phyloP scores from a whole-genome alignment of 2,113 vertebrate species.

The Syngnathus scovelli region DNA sequence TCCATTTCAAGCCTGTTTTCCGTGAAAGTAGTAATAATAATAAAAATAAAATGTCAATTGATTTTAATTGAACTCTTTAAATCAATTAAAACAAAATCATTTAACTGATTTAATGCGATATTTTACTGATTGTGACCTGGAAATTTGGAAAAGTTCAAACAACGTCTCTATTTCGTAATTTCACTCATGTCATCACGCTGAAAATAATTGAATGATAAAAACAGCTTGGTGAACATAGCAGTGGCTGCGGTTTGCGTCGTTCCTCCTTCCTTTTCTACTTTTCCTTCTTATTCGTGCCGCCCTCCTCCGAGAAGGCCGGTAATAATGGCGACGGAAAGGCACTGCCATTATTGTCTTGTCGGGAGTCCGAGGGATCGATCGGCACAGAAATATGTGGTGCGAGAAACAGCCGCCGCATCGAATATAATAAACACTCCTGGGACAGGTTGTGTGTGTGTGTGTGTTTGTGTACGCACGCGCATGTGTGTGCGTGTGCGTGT shows the following conservation, averaged over 20 bases:
- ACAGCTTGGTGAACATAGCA: slow-evolving; percentile 5
- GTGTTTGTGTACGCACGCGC: too few relatives aligned
- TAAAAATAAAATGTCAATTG: too few relatives aligned
- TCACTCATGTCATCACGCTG: too few relatives aligned
- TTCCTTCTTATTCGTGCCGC: slow-evolving; percentile 44
- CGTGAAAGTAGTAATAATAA: too few relatives aligned
- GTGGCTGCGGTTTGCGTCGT: slow-evolving; percentile 25
- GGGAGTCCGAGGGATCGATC: slow-evolving; percentile 96
- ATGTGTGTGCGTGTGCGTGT: not conserved
- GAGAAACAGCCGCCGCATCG: slow-evolving; percentile 91
- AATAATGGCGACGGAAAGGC: slow-evolving; percentile 85
- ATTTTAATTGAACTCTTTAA: too few relatives aligned
- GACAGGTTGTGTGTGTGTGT: slow-evolving; percentile 48
- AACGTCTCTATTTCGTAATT: too few relatives aligned
- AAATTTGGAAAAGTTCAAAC: too few relatives aligned
- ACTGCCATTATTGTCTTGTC: slow-evolving; percentile 96
- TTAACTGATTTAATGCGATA: too few relatives aligned
- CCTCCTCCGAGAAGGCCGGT: slow-evolving; percentile 77
- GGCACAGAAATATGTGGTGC: slow-evolving; percentile 92
- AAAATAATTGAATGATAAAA: too few relatives aligned
- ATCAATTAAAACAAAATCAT: too few relatives aligned
- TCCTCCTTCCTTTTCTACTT: slow-evolving; percentile 54
- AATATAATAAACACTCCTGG: slow-evolving; percentile 93
- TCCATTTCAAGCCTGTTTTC: too few relatives aligned
- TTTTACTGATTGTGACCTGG: too few relatives aligned